Percentiles rank a stretch among this genome's conserved stretches.
phyloP scores from a whole-genome alignment of 2,888 invertebrate genomes.

The Tetramorium bicarinatum region DNA sequence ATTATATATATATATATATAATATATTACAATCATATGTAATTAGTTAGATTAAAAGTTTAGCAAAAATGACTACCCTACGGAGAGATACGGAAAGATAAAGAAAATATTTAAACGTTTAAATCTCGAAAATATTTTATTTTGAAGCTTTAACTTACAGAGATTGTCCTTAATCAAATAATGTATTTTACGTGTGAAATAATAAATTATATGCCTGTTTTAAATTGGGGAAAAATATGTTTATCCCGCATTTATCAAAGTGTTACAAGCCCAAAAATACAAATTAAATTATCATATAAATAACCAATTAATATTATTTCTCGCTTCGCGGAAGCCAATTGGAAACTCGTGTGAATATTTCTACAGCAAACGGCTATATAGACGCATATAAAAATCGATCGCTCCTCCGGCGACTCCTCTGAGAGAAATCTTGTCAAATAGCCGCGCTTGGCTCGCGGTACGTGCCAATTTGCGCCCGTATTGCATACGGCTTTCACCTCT shows the following conservation, averaged over 20 bases:
- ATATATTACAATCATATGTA: background rate
- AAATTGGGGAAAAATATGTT: conserved; percentile 4
- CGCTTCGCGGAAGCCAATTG: background rate
- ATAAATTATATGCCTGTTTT: background rate
- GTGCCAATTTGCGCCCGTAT: conserved; percentile 64
- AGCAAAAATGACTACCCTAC: background rate
- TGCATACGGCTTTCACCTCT: conserved; percentile 66
- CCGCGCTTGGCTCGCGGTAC: conserved; percentile 56
- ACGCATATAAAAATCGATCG: conserved; percentile 50
- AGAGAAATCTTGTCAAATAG: conserved; percentile 69
- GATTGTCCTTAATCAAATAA: background rate
- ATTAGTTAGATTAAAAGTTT: background rate
- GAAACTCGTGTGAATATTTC: conserved; percentile 3
- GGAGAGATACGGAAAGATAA: background rate
- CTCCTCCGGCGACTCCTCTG: conserved; percentile 37
- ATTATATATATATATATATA: too few relatives aligned
- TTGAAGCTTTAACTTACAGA: background rate
- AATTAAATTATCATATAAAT: conserved; percentile 38
- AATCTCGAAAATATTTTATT: background rate
- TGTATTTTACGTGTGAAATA: background rate
- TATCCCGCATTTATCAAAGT: conserved; percentile 2
- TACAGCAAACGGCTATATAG: background rate
- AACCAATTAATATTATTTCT: conserved; percentile 20
- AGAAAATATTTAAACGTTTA: background rate
- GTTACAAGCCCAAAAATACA: background rate